These are phyloP conservation scores for Drosophila infuscata DNA, from an alignment of 2,888 invertebrate genomes.

Conservation along the genomic window DNA sequence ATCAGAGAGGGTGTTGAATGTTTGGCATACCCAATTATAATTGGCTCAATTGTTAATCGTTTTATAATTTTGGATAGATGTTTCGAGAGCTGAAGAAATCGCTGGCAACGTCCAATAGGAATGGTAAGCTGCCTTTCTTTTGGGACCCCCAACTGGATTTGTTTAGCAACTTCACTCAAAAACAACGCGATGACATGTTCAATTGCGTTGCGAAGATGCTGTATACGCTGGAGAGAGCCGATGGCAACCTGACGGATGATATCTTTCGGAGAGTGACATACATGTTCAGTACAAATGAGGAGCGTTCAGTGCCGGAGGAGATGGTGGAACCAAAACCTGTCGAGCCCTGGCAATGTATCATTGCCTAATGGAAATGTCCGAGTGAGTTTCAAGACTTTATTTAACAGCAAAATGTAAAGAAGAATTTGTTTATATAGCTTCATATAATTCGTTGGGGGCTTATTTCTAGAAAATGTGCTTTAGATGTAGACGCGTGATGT, in stretches of 20 bases:
- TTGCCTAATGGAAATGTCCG: background rate
- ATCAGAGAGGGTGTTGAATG: background rate
- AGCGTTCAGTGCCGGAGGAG: conserved; percentile 3
- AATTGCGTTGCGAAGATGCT: conserved; percentile 41
- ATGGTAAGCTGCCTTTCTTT: conserved; percentile 61
- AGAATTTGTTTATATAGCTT: conserved; percentile 41
- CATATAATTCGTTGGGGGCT: conserved; percentile 46
- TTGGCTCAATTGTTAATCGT: background rate
- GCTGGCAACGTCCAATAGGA: conserved; percentile 18
- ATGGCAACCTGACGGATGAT: conserved; percentile 43
- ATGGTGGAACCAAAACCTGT: conserved; percentile 4
- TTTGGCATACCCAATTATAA: background rate
- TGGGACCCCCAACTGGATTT: conserved; percentile 74
- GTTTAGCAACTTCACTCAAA: conserved; percentile 41
- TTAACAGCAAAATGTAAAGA: conserved; percentile 76
- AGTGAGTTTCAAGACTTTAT: conserved; percentile 64
- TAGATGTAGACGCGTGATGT: conserved; percentile 24
- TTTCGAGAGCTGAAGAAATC: conserved; percentile 47
- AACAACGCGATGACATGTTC: conserved; percentile 54
- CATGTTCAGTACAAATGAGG: conserved; percentile 42
- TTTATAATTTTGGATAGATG: conserved; percentile 52
- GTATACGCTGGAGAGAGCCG: conserved; percentile 38
- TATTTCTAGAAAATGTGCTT: conserved; percentile 45
- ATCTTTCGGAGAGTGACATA: conserved; percentile 13
- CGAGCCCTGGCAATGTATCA: background rate